Evolutionary conservation across 2,888 invertebrate species (phyloP), one percentile per base, ranked within the genome.

Genomic region (Phyllotreta cruciferae): DNA sequence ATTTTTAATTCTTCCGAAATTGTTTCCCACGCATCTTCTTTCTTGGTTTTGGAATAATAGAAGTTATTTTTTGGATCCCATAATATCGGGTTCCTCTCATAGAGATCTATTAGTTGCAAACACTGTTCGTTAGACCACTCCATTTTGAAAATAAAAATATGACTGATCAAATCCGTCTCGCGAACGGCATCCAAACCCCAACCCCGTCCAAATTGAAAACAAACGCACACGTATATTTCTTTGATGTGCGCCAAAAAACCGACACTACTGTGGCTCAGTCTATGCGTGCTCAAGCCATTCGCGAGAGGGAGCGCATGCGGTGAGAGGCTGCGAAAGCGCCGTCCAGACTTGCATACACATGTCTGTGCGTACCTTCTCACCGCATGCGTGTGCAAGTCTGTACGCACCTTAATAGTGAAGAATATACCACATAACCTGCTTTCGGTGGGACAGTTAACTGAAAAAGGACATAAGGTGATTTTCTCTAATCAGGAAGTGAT

Each of bases 221-320:
- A n/a, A 55, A 55, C 42, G 55, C 54, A 54, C 34, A 41, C 42
- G 54, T 54, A 24, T 41, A 10, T 24, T 55, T 55, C 42, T 55
- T 42, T 24, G 55, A 42, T 55, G 42, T 42, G 55, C 0, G 9
- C 14, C n/a, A 55, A 55, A 55, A 55, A 55, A 55, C 55, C 34
- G 24, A 55, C 42, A 55, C 55, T 10, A 8, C 35, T 38, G 8
- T 35, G 11, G 10, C 10, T 36, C 35, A 8, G 3, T 8, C 1
- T 11, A 53, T 34, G 36, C 10, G 36, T 10, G 35, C 53, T 53
- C 53, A 53, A 34, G 53, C 34, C 53, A 38, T 53, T 53, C 8
- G 53, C 37, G 53, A 53, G 39, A 38, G 38, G 39, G 8, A 53
- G 38, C 39, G 53, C 53, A 53, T 53, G 38, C 39, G 53, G 38